Conservation (phyloP, 2,888 invertebrate genomes). For the Drosophila quinaria region DNA sequence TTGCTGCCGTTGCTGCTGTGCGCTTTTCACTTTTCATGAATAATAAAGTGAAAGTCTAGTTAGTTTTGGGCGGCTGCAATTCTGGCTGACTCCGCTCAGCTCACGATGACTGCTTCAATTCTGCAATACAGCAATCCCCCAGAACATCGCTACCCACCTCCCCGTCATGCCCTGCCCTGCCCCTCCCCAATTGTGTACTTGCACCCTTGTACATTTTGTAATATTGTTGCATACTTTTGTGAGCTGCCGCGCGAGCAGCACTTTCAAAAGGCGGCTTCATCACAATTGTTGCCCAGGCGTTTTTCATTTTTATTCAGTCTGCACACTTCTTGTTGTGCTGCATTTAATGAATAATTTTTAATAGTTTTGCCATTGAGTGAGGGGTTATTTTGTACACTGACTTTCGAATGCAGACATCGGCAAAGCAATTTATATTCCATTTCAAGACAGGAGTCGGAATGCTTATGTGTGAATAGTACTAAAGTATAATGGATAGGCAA, state of each 20-base stretch:
- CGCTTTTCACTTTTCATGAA: constrained; percentile 78
- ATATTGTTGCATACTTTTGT: constrained; percentile 77
- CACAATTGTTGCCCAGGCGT: constrained; percentile 52
- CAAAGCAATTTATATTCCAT: constrained; percentile 37
- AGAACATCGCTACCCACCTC: background rate
- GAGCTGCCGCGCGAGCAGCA: constrained; percentile 33
- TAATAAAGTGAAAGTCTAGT: constrained; percentile 80
- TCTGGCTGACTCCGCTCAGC: constrained; percentile 27
- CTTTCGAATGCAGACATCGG: constrained; percentile 13
- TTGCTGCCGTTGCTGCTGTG: constrained; percentile 44
- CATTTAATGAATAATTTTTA: constrained; percentile 79
- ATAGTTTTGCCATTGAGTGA: constrained; percentile 59
- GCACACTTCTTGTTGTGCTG: constrained; percentile 61
- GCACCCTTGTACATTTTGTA: constrained; percentile 67
- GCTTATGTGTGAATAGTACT: background rate
- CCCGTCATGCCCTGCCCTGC: background rate
- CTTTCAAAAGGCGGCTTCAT: constrained; percentile 49
- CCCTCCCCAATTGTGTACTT: constrained; percentile 5
- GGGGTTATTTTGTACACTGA: constrained; percentile 22
- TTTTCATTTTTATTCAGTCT: constrained; percentile 65
- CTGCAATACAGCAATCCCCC: constrained; percentile 16
- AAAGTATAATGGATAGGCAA: background rate
- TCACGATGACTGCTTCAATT: constrained; percentile 44
- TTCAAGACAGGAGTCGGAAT: background rate
- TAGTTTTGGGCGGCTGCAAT: constrained; percentile 62